These are phyloP conservation scores for Orgyia antiqua DNA, from an alignment of 2,888 invertebrate species.

Conservation along the genomic window DNA sequence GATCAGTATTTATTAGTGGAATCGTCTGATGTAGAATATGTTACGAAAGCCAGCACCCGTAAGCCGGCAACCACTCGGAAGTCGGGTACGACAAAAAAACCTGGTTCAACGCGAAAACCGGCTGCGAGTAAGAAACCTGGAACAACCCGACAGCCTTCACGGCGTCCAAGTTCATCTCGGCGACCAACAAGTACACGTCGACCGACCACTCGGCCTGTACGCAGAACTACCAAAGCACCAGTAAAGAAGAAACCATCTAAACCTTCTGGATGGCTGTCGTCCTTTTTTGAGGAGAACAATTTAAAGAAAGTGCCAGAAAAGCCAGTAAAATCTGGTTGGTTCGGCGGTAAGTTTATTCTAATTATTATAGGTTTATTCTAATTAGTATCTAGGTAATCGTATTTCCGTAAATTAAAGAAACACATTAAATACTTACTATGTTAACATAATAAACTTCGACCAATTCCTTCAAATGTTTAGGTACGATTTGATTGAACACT, in stretches of 20 bases:
- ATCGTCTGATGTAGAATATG: conserved; percentile 24
- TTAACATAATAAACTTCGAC: no score
- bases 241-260: conserved; percentile 45
- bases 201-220: conserved; percentile 22
- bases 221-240: conserved; percentile 47
- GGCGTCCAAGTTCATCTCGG: conserved; percentile 23
- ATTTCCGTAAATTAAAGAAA: no score
- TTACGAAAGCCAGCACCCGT: conserved; percentile 26
- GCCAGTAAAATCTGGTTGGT: conserved; percentile 61
- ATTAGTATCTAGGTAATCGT: no score
- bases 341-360: conserved; percentile 45
- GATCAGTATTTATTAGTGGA: conserved; percentile 46
- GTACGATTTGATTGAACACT: no score
- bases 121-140: conserved; percentile 29
- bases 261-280: conserved; percentile 51
- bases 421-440: no score
- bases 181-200: conserved; percentile 27
- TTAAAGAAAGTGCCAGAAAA: conserved; percentile 41
- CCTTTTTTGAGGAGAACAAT: conserved; percentile 50
- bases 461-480: no score
- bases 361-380: no score
- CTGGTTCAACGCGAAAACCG: conserved; percentile 21
- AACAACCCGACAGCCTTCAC: conserved; percentile 11
- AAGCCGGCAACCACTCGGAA: conserved; percentile 28
- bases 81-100: conserved; percentile 26